Evolutionary conservation across 2,113 vertebrate species (phyloP), one percentile per base, ranked within the genome.

Genomic region (Heteronetta atricapilla): DNA sequence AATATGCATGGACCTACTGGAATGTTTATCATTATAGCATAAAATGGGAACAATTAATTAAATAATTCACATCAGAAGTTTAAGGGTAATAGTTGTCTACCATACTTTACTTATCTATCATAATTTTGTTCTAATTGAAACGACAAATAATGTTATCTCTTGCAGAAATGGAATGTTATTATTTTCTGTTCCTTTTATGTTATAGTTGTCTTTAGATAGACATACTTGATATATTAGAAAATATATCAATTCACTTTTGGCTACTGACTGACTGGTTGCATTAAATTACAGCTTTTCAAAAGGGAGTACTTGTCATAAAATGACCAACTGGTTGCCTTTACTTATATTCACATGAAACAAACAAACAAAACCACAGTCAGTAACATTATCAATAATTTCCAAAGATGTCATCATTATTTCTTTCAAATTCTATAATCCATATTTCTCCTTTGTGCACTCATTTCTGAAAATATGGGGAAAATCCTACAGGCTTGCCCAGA

Each of bases 41-140:
- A 76, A 93, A 91, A 67, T 66, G 5, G n/a, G 36, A 89, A 84
- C 48, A 82, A 73, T 88, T 94, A 92, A 94, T 82, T 94, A 91
- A 95, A 89, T 91, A 86, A 83, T 79, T 93, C n/a, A 90, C 48
- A 12, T 82, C 63, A 91, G 68, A 80, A 40, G 21, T 66, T 79
- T 67, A 80, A 29, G 40, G 13, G 21, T 63, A 86, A 67, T 34
- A 46, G 21, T 76, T 66, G 86, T 74, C 15, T 69, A 50, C 86
- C 29, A 84, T 38, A 56, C 13, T 84, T 78, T 34, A 67, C 10
- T 84, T 70, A 52, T 5, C 14, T 75, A n/a, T 26, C 0, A 1
- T 42, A 80, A 66, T 70, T 84, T 76, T 84, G 2, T 68, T 75
- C 38, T 60, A 68, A n/a, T 84, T 42, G 52, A 38, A 81, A 70